These are phyloP conservation scores for Drosophila flavopinicola DNA, from an alignment of 2,888 invertebrate species.

Conservation along the genomic window DNA sequence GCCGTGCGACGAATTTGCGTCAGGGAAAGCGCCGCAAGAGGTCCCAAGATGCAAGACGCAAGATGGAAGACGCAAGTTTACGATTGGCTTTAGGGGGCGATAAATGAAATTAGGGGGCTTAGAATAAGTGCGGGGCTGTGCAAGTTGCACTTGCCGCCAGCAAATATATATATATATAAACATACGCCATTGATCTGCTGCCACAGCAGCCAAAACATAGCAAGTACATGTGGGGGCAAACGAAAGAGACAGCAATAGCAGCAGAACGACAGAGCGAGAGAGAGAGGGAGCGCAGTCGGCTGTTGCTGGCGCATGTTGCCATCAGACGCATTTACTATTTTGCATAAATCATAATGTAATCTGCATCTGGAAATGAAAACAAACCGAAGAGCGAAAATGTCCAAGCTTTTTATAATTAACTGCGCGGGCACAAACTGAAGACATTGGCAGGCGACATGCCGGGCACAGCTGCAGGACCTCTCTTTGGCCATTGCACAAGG, in stretches of 20 bases:
- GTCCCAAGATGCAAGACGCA: background rate
- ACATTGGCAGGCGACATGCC: conserved; percentile 80
- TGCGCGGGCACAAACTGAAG: conserved; percentile 79
- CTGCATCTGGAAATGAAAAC: conserved; percentile 83
- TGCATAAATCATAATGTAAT: conserved; percentile 85
- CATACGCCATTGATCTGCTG: background rate
- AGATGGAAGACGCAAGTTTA: conserved; percentile 31
- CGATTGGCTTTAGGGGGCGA: conserved; percentile 64
- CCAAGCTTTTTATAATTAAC: conserved; percentile 85
- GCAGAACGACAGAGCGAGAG: too few species aligned
- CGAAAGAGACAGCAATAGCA: too few species aligned
- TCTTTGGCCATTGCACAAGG: conserved; percentile 26
- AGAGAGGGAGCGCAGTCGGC: conserved; percentile 2
- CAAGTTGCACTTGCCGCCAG: conserved; percentile 17
- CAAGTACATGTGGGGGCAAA: conserved; percentile 14
- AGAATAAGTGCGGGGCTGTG: conserved; percentile 32
- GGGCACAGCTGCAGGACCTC: conserved; percentile 73
- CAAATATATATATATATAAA: background rate
- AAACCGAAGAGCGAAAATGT: conserved; percentile 82
- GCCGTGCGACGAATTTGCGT: conserved; percentile 67
- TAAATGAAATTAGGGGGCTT: conserved; percentile 64
- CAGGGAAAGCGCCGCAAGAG: conserved; percentile 45
- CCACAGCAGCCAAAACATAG: conserved; percentile 2
- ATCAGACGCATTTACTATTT: conserved; percentile 83
- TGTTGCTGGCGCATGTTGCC: conserved; percentile 79